Percentiles rank a stretch among this genome's conserved stretches.
phyloP scores from a whole-genome alignment of 2,113 vertebrate species.

The Polypterus bichir region DNA sequence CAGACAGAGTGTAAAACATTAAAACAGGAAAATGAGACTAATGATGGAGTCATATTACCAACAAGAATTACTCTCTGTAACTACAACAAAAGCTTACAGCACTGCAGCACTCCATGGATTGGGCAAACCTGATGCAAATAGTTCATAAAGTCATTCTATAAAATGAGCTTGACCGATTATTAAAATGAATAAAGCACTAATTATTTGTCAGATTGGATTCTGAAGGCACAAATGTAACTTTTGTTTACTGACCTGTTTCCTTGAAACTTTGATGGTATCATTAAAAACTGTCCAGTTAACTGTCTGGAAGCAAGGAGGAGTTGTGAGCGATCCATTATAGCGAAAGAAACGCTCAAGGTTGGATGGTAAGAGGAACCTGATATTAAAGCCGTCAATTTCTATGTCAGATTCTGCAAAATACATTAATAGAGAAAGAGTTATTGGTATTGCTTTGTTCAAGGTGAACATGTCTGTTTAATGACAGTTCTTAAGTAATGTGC shows the following conservation, averaged over 20 bases:
- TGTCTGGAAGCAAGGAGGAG: conserved; percentile 60
- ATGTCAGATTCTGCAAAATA: conserved; percentile 40
- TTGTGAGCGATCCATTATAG: conserved; percentile 71
- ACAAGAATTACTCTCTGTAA: too few species aligned
- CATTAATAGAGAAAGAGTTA: too few species aligned
- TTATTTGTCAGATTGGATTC: neutral
- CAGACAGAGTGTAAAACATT: too few species aligned
- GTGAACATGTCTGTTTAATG: too few species aligned
- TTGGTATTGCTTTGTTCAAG: too few species aligned
- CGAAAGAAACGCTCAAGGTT: conserved; percentile 58
- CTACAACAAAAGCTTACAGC: too few species aligned
- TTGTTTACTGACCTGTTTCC: conserved; percentile 40
- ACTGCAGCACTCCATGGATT: too few species aligned
- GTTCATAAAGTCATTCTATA: too few species aligned
- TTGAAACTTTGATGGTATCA: conserved; percentile 56
- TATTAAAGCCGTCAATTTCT: conserved; percentile 53
- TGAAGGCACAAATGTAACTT: neutral
- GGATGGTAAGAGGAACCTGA: conserved; percentile 55
- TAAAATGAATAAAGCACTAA: neutral
- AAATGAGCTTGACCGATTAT: neutral
- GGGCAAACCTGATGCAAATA: too few species aligned
- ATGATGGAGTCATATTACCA: too few species aligned
- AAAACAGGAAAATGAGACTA: too few species aligned
- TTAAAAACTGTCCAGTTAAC: conserved; percentile 79
- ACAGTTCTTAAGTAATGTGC: too few species aligned